Evolutionary conservation across 92 coral and sea anemone species (phyloP).

Genomic region (Micromussa lordhowensis): DNA sequence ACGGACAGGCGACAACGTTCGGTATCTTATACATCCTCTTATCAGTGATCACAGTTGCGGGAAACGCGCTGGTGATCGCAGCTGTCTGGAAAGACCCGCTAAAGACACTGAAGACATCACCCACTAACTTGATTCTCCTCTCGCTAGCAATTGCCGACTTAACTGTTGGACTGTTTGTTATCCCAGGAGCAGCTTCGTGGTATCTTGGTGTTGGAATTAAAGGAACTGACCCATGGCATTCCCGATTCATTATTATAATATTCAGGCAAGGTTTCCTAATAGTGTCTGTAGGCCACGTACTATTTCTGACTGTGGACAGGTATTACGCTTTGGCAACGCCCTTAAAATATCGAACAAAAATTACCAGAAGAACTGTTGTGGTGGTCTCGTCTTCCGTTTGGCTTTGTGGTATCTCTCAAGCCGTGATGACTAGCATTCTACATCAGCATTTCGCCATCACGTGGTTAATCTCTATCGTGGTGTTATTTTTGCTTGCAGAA

Average conservation of each 20-base stretch:
- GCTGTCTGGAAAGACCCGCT: constrained; percentile 33
- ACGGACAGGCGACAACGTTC: not conserved
- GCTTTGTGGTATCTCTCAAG: not conserved
- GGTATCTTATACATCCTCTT: not conserved
- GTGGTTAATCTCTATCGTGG: constrained; percentile 5
- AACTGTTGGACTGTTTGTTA: not conserved
- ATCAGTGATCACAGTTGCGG: constrained; percentile 13
- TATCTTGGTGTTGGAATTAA: not conserved
- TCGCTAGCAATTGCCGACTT: constrained; percentile 18
- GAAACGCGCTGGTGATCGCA: constrained; percentile 10
- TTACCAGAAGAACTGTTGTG: constrained; percentile 17
- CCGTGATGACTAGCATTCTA: not conserved
- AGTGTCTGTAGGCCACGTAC: constrained; percentile 20
- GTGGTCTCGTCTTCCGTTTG: constrained; percentile 4
- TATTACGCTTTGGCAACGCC: constrained; percentile 38
- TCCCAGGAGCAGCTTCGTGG: not conserved
- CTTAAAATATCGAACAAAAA: constrained; percentile 12
- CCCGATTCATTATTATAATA: not conserved
- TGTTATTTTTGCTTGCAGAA: not conserved
- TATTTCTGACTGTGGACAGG: constrained; percentile 36
- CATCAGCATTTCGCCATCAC: not conserved
- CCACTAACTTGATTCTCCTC: constrained; percentile 12
- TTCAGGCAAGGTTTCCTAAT: not conserved
- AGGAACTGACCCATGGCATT: not conserved
- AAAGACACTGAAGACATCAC: constrained; percentile 5